Conservation (phyloP, 2,797 vertebrate species). For the Liasis olivaceus region DNA sequence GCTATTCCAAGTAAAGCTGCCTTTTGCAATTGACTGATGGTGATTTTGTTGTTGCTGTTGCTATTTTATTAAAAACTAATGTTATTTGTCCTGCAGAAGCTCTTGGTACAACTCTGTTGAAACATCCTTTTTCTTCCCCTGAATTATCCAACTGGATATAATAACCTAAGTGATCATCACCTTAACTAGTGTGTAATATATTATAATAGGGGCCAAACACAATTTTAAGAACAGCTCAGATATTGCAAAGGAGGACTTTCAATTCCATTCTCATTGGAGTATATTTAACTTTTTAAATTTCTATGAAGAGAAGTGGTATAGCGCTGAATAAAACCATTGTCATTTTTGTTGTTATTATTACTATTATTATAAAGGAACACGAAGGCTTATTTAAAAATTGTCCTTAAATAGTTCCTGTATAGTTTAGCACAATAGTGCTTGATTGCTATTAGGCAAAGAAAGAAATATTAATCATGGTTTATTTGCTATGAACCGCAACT, state of each 20-base stretch:
- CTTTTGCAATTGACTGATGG: too few species aligned
- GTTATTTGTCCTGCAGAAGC: neutral
- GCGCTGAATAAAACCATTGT: conserved; percentile 54
- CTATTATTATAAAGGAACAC: conserved; percentile 55
- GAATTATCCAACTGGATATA: neutral
- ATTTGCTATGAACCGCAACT: conserved; percentile 57
- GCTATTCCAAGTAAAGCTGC: neutral
- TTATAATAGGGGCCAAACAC: neutral
- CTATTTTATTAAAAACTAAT: too few species aligned
- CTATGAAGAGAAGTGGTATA: conserved; percentile 5
- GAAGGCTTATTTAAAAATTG: neutral
- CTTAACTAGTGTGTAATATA: neutral
- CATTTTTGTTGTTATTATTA: too few species aligned
- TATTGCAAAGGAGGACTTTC: neutral
- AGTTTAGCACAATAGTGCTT: conserved; percentile 61
- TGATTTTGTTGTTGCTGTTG: neutral
- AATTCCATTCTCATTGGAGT: neutral
- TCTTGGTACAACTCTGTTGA: neutral
- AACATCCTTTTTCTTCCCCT: neutral
- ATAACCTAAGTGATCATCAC: neutral
- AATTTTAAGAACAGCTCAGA: neutral
- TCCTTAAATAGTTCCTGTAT: conserved; percentile 58
- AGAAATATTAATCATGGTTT: conserved; percentile 17
- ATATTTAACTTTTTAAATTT: too few species aligned
- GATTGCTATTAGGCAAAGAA: conserved; percentile 53